Evolutionary conservation across 2,888 invertebrate genomes (phyloP).

Genomic region (Marronus borbonicus): DNA sequence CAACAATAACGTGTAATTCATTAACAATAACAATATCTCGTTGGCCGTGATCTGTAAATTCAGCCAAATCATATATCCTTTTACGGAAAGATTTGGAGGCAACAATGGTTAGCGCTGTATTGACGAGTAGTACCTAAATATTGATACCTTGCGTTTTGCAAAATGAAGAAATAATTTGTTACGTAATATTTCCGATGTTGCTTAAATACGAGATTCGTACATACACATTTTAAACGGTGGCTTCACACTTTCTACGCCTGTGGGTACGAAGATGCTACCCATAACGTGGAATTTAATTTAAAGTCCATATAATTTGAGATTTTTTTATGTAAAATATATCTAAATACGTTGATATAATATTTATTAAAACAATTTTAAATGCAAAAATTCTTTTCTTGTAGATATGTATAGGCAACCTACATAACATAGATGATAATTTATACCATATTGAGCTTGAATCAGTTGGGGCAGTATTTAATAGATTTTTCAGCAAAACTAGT

Average conservation of each 20-base stretch:
- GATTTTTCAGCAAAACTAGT: too few species aligned
- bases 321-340: too few species aligned
- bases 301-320: too few species aligned
- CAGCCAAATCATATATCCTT: constrained; percentile 5
- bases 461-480: too few species aligned
- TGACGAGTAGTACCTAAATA: not conserved
- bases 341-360: too few species aligned
- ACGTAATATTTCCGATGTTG: constrained; percentile 29
- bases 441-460: too few species aligned
- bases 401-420: too few species aligned
- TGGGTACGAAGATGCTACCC: constrained; percentile 11
- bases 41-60: constrained; percentile 36
- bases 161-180: not conserved
- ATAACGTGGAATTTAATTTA: too few species aligned
- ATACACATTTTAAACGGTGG: not conserved
- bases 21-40: constrained; percentile 32
- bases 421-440: too few species aligned
- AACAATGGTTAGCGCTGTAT: constrained; percentile 2
- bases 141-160: not conserved
- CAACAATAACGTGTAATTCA: constrained; percentile 32
- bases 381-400: too few species aligned
- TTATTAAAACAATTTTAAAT: too few species aligned
- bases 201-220: constrained; percentile 14
- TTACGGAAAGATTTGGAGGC: constrained; percentile 5
- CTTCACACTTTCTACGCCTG: constrained; percentile 26